Conservation (phyloP, 2,797 vertebrate genomes). For the Malurus leucopterus region DNA sequence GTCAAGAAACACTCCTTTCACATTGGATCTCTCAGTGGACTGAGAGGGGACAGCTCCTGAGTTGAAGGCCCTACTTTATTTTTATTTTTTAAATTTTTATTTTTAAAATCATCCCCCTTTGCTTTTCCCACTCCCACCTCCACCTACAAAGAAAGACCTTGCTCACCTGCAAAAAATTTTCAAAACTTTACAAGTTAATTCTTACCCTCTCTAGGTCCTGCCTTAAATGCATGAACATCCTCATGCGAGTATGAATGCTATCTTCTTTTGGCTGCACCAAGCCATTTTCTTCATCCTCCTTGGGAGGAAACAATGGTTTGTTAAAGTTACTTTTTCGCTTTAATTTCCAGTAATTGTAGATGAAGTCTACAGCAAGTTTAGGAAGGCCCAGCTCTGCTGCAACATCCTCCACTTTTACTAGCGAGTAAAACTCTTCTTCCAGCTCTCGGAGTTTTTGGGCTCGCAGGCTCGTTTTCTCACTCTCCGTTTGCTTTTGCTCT, state of each 20-base stretch:
- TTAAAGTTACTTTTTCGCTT: slow-evolving; percentile 95
- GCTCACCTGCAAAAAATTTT: neutral
- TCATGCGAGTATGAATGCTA: slow-evolving; percentile 96
- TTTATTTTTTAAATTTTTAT: neutral
- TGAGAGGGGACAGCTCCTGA: neutral
- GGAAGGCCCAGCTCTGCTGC: slow-evolving; percentile 80
- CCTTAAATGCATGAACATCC: slow-evolving; percentile 98
- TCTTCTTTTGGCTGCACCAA: slow-evolving; percentile 93
- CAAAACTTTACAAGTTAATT: neutral
- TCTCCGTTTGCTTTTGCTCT: slow-evolving; percentile 83
- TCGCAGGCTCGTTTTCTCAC: slow-evolving; percentile 85
- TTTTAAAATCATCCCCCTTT: neutral
- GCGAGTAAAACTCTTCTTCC: slow-evolving; percentile 91
- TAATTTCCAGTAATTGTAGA: slow-evolving; percentile 98
- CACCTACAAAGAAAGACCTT: neutral
- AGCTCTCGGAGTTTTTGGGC: slow-evolving; percentile 93
- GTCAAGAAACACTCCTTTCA: neutral
- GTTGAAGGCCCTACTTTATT: neutral
- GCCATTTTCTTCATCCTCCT: slow-evolving; percentile 90
- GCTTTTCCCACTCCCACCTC: neutral
- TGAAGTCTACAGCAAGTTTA: slow-evolving; percentile 82
- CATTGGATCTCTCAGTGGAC: neutral
- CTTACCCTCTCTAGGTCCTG: slow-evolving; percentile 96
- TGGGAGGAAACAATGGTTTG: slow-evolving; percentile 91
- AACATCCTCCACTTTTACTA: slow-evolving; percentile 85